Evolutionary conservation across 2,113 vertebrate species (phyloP).

Genomic region (Gopherus evgoodei): DNA sequence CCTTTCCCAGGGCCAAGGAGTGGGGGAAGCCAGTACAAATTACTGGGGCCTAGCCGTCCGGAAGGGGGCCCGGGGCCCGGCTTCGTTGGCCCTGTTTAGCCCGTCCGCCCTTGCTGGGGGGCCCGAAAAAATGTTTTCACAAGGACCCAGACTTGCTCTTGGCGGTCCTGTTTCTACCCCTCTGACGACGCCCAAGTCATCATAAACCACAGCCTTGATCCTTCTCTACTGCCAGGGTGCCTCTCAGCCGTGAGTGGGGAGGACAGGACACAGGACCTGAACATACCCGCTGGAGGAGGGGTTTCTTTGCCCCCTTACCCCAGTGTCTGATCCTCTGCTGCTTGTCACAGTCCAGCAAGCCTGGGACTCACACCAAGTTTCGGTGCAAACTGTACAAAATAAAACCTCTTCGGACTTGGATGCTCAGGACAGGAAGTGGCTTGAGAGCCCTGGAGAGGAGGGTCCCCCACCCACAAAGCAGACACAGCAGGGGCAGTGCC

Average conservation of each 20-base stretch:
- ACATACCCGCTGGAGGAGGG: accelerated
- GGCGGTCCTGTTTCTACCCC: neutral
- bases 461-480: neutral
- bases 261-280: neutral
- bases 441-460: neutral
- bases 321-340: neutral
- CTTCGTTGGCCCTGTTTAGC: too few species aligned
- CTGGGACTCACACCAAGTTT: neutral
- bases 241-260: too few species aligned
- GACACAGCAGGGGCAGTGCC: too few species aligned
- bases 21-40: too few species aligned
- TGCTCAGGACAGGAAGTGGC: neutral
- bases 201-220: neutral
- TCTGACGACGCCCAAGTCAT: neutral
- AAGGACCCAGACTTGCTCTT: too few species aligned
- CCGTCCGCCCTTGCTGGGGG: too few species aligned
- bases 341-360: neutral
- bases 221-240: accelerated
- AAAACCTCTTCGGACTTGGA: neutral
- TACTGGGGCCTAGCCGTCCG: too few species aligned
- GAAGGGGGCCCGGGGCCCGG: too few species aligned
- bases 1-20: neutral
- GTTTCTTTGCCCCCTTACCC: accelerated
- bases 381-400: neutral
- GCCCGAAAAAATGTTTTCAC: too few species aligned